Base-by-base conservation (phyloP, 1,140 invertebrate genomes). In the Apis cerana region DNA sequence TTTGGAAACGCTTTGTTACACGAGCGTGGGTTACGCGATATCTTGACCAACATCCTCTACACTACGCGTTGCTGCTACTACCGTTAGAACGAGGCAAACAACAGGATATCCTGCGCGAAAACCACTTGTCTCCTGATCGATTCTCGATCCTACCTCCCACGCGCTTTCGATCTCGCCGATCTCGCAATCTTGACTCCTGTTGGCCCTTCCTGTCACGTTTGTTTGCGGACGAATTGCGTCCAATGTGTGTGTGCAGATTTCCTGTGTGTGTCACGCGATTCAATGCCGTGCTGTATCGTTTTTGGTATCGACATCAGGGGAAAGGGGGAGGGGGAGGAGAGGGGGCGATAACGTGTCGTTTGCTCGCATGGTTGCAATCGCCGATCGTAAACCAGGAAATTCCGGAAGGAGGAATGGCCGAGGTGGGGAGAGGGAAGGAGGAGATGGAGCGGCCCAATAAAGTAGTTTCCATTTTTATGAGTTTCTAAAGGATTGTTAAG, bases 1-100 rank as follows among this genome's bases (percentile, higher is more conserved):
- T 85, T 86, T 77, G 23, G 48, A 68, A 86, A 68, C 61, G 72
- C 19, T 85, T 52, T 43, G 52, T 61, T 76, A 82, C 48, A 72
- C 50, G 61, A 62, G 50, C 50, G 19, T 12, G 58, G 33, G 70
- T 77, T 43, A 85, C 59, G 48, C 23, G 61, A 86, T 85, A 82
- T 85, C 19, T 61, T 62, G 67, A 62, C 67, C 77, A 71, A 71
- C 58, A 80, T 72, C 77, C 76, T 12, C 33, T 7, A 43, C 3
- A n/a, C 15, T 7, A 67, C 11, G 65, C 65, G 65, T 33, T 10
- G 27, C 43, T 10, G 15, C 8, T 15, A 21, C 43, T 13, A 15
- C 3, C 58, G 15, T 54, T 43, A 33, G n/a, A 52, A 71, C 19
- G 33, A 62, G 70, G 11, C 52, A 23, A 61, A 15, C 54, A 43